These are phyloP conservation scores for Geophilus truncorum DNA, from an alignment of 2,888 invertebrate genomes.

Conservation along the genomic window DNA sequence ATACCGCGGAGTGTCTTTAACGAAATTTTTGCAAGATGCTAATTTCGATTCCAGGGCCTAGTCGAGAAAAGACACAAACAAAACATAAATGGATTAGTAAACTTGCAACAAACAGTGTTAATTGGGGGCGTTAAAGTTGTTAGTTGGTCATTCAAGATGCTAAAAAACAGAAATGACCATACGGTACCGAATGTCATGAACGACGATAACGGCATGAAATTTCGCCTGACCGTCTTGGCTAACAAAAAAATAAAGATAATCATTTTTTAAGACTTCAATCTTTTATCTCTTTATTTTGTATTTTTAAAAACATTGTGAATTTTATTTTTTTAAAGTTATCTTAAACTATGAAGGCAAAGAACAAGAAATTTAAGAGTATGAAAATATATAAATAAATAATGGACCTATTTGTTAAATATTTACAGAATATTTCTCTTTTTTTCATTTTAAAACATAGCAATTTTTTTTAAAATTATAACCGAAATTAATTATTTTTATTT, in stretches of 20 bases:
- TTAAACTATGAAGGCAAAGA: too few relatives aligned
- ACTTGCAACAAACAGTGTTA: neutral
- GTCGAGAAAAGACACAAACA: slow-evolving; percentile 34
- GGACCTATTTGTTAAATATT: too few relatives aligned
- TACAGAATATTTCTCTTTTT: too few relatives aligned
- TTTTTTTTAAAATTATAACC: neutral
- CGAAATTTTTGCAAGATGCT: slow-evolving; percentile 56
- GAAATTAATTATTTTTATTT: neutral
- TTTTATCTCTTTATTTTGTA: too few relatives aligned
- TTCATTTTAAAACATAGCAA: too few relatives aligned
- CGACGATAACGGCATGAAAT: slow-evolving; percentile 30
- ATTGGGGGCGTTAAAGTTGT: neutral
- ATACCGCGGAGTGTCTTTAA: slow-evolving; percentile 43
- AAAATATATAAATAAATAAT: too few relatives aligned
- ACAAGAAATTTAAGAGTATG: too few relatives aligned
- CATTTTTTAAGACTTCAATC: too few relatives aligned
- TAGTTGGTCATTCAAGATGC: slow-evolving; percentile 33
- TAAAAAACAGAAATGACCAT: slow-evolving; percentile 39
- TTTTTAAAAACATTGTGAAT: too few relatives aligned
- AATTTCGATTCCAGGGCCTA: slow-evolving; percentile 67
- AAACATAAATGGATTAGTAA: neutral
- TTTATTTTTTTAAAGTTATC: too few relatives aligned
- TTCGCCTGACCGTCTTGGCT: slow-evolving; percentile 30
- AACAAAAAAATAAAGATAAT: slow-evolving; percentile 25
- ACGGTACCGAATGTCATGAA: slow-evolving; percentile 30